Percentiles rank a stretch among this genome's conserved stretches.
Evolutionary conservation across 2,888 invertebrate genomes (phyloP).

Genomic region (Erebia palarica): DNA sequence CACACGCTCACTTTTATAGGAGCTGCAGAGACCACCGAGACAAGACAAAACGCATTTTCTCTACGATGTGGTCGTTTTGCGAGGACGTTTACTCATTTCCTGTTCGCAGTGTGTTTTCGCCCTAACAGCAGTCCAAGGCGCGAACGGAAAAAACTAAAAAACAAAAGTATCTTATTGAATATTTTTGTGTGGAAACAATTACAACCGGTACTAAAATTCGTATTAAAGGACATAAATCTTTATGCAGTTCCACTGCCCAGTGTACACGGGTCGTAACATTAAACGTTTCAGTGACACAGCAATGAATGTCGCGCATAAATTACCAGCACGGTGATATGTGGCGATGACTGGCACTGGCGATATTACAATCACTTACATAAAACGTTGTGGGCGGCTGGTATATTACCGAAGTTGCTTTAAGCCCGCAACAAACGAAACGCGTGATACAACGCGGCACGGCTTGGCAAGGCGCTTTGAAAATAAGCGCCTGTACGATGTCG

Average conservation of each 20-base stretch:
- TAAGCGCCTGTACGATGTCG: too few relatives aligned
- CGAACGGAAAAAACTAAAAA: too few relatives aligned
- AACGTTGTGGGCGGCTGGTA: slow-evolving; percentile 10
- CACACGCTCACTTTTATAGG: too few relatives aligned
- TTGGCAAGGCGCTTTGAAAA: too few relatives aligned
- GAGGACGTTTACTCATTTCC: too few relatives aligned
- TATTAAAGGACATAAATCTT: slow-evolving; percentile 47
- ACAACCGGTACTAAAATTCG: slow-evolving; percentile 38
- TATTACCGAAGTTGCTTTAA: neutral
- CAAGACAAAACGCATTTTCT: too few relatives aligned
- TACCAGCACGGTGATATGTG: slow-evolving; percentile 45
- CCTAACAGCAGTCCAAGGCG: too few relatives aligned
- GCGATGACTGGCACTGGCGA: slow-evolving; percentile 25
- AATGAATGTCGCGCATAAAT: slow-evolving; percentile 51
- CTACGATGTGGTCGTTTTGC: too few relatives aligned
- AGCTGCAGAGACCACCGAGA: too few relatives aligned
- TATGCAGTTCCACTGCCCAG: slow-evolving; percentile 43
- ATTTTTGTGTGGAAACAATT: slow-evolving; percentile 36
- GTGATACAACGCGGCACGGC: too few relatives aligned
- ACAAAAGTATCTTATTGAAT: neutral
- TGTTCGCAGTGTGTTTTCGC: too few relatives aligned
- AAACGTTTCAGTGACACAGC: slow-evolving; percentile 48
- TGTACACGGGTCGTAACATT: slow-evolving; percentile 45
- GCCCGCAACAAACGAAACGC: too few relatives aligned
- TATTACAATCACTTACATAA: slow-evolving; percentile 31